Percentiles rank a stretch among this genome's conserved stretches.
Conservation (phyloP, 2,888 invertebrate species). For the Sialis fuliginosa region DNA sequence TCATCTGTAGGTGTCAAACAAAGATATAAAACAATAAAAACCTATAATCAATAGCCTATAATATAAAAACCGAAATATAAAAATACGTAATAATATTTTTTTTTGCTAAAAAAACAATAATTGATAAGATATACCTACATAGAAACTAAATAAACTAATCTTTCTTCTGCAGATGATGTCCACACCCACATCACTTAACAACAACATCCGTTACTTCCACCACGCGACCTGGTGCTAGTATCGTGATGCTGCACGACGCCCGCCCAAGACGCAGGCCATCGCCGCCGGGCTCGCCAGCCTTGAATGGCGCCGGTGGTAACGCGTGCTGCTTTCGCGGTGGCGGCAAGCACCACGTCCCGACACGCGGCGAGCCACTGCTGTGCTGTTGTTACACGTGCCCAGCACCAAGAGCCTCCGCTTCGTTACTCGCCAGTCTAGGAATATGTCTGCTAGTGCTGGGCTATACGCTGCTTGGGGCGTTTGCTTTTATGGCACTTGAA, state of each 20-base stretch:
- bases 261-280: conserved; percentile 15
- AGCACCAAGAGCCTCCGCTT: conserved; percentile 26
- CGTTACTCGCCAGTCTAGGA: conserved; percentile 64
- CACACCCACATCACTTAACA: conserved; percentile 10
- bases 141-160: too few relatives aligned
- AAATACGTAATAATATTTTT: too few relatives aligned
- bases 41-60: too few relatives aligned
- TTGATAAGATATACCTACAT: too few relatives aligned
- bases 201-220: conserved; percentile 16
- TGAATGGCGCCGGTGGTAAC: conserved; percentile 19
- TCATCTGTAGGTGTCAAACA: too few relatives aligned
- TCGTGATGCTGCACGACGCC: background rate
- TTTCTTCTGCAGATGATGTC: background rate
- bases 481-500: conserved; percentile 75
- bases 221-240: background rate
- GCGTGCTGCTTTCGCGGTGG: background rate
- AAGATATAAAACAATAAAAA: too few relatives aligned
- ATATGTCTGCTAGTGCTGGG: conserved; percentile 72
- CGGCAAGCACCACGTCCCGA: conserved; percentile 14
- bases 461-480: conserved; percentile 83
- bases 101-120: too few relatives aligned
- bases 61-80: too few relatives aligned
- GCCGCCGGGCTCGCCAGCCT: conserved; percentile 23
- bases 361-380: conserved; percentile 19
- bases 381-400: conserved; percentile 40